Evolutionary conservation across 1,140 invertebrate species (phyloP), one percentile per base, ranked within the genome.

Genomic region (Venustaconcha ellipsiformis): DNA sequence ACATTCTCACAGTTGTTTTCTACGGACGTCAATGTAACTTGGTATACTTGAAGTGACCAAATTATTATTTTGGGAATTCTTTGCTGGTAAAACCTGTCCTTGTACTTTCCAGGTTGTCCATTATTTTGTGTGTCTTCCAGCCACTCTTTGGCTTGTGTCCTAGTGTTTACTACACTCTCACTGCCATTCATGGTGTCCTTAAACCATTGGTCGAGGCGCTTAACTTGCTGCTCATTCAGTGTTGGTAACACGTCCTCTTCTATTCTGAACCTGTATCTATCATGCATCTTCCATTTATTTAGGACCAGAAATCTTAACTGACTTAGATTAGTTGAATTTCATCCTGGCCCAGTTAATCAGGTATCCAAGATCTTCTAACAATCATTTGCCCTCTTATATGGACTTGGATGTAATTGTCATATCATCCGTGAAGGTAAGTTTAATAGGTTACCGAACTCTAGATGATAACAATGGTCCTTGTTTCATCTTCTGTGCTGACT

Each of bases 41-140:
- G 26, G 26, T 26, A 26, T 26, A 26, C 26, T 26, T 1, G 26
- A 26, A 26, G 37, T 13, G 58, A 65, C 75, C 70, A 76, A 5
- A 69, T 20, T 6, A 80, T 58, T 58, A 76, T 63, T 56, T 74
- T 66, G 17, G 73, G 64, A 65, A 60, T 66, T 30, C 78, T 71
- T 62, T 76, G 78, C 37, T 80, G 74, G 67, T 79, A 78, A 17
- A 65, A 56, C 74, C 78, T 79, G 17, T 64, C 78, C 58, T 79
- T 78, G 66, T 59, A 81, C 65, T 77, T 74, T 26, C 71, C 78
- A 70, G 77, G 71, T 63, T 77, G 60, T 4, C 71, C 74, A 58
- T 18, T 67, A 59, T 26, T 78, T 17, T 74, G 60, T 18, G 72
- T 65, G 14, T 63, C 74, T 11, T 70, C 26, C 78, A 79, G 57